Conservation (phyloP, 1,140 invertebrate genomes). For the Calephelis virginiensis region DNA sequence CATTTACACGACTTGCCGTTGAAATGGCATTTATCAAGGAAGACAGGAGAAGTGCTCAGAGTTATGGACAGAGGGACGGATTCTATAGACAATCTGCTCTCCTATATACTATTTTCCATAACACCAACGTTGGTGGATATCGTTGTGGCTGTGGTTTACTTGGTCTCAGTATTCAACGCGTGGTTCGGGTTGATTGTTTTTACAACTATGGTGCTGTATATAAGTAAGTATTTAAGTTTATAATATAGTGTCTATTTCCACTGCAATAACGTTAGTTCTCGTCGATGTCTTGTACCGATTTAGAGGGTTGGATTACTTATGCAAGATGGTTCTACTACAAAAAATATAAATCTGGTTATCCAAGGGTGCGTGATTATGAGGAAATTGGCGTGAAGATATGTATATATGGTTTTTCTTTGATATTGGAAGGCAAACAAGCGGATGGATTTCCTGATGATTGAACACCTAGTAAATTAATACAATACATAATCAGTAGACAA, state of each 20-base stretch:
- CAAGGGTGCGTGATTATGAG: no score
- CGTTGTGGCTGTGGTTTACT: conserved; percentile 94
- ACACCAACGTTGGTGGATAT: conserved; percentile 96
- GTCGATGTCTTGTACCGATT: no score
- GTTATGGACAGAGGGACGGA: conserved; percentile 97
- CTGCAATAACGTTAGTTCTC: no score
- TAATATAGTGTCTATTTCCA: conserved; percentile 49
- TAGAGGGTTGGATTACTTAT: no score
- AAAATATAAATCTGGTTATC: no score
- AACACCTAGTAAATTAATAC: no score
- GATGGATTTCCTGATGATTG: no score
- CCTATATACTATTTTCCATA: conserved; percentile 93
- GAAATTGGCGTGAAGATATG: no score
- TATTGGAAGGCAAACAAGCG: no score
- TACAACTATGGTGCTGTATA: conserved; percentile 93
- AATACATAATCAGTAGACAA: no score
- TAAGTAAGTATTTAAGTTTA: conserved; percentile 83
- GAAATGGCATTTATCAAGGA: conserved; percentile 93
- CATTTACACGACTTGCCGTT: conserved; percentile 93
- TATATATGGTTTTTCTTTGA: no score
- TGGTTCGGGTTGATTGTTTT: conserved; percentile 98
- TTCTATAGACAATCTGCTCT: conserved; percentile 95
- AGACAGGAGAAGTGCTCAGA: conserved; percentile 96
- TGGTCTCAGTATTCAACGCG: conserved; percentile 91
- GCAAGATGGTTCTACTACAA: no score